These are phyloP conservation scores for Drosophila paramelanica DNA, from an alignment of 2,888 invertebrate genomes.

Conservation along the genomic window DNA sequence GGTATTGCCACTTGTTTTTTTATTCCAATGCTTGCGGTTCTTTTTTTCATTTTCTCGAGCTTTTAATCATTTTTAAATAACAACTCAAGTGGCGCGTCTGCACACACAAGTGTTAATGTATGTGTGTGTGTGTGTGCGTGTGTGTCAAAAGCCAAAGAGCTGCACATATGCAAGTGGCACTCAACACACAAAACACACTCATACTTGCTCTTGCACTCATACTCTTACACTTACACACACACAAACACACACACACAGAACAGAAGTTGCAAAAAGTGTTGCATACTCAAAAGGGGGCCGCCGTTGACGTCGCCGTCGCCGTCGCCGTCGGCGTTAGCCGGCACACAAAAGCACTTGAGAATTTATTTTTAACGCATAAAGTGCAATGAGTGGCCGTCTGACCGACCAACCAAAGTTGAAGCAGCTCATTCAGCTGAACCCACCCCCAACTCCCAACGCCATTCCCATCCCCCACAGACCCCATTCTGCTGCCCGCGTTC, in stretches of 20 bases:
- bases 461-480: no score
- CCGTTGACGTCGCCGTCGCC: constrained; percentile 13
- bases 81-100: constrained; percentile 63
- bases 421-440: constrained; percentile 22
- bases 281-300: constrained; percentile 52
- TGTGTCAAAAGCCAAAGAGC: constrained; percentile 60
- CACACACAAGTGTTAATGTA: constrained; percentile 44
- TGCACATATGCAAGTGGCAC: constrained; percentile 62
- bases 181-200: constrained; percentile 59
- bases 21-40: constrained; percentile 28
- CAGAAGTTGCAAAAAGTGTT: constrained; percentile 46
- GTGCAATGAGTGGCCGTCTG: constrained; percentile 63
- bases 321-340: constrained; percentile 19
- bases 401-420: constrained; percentile 33
- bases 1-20: constrained; percentile 19
- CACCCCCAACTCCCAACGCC: neutral
- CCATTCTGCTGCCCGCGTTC: neutral
- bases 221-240: constrained; percentile 8
- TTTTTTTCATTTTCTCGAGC: constrained; percentile 30
- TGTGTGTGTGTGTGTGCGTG: constrained; percentile 24
- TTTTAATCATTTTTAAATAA: constrained; percentile 73
- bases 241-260: constrained; percentile 1
- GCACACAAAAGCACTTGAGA: constrained; percentile 66
- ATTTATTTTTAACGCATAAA: constrained; percentile 65
- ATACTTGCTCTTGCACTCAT: constrained; percentile 26